A percentile compares a stretch with the other conserved stretches of the same genome.
phyloP scores from a whole-genome alignment of 2,888 invertebrate genomes.

The Drosophila mimetica region DNA sequence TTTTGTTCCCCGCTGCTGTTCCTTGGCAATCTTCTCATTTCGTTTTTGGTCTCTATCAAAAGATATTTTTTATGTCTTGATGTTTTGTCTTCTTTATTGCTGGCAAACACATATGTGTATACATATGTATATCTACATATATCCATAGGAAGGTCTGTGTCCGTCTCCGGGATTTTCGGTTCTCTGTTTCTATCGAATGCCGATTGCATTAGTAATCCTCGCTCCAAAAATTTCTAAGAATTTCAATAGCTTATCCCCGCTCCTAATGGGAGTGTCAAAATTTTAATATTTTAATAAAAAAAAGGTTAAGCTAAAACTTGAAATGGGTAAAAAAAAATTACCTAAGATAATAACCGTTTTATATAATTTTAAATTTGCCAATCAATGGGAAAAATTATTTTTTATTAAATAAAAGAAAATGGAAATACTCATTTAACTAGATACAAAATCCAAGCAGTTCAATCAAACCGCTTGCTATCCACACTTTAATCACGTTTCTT shows the following conservation, averaged over 20 bases:
- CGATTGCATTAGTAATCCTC: slow-evolving; percentile 44
- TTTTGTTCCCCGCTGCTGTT: slow-evolving; percentile 20
- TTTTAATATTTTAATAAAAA: slow-evolving; percentile 10
- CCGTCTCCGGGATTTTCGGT: slow-evolving; percentile 2
- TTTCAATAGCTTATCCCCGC: not conserved
- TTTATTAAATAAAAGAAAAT: too few relatives aligned
- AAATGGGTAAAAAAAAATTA: too few relatives aligned
- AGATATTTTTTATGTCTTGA: slow-evolving; percentile 30
- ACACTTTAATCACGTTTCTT: not conserved
- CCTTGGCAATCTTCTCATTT: slow-evolving; percentile 33
- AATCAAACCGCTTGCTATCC: not conserved
- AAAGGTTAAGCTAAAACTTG: not conserved
- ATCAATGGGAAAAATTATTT: too few relatives aligned
- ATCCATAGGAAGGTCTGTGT: slow-evolving; percentile 15
- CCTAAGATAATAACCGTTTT: too few relatives aligned
- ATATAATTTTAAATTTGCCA: too few relatives aligned
- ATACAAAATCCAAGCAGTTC: not conserved
- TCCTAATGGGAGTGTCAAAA: slow-evolving; percentile 8
- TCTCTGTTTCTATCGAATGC: slow-evolving; percentile 32
- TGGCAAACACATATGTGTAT: not conserved
- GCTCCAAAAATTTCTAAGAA: slow-evolving; percentile 15
- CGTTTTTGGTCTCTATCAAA: slow-evolving; percentile 36
- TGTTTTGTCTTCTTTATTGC: slow-evolving; percentile 30
- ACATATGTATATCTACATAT: not conserved
- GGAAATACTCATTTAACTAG: too few relatives aligned